phyloP scores from a whole-genome alignment of 2,797 vertebrate species.

The Halcyon badia region DNA sequence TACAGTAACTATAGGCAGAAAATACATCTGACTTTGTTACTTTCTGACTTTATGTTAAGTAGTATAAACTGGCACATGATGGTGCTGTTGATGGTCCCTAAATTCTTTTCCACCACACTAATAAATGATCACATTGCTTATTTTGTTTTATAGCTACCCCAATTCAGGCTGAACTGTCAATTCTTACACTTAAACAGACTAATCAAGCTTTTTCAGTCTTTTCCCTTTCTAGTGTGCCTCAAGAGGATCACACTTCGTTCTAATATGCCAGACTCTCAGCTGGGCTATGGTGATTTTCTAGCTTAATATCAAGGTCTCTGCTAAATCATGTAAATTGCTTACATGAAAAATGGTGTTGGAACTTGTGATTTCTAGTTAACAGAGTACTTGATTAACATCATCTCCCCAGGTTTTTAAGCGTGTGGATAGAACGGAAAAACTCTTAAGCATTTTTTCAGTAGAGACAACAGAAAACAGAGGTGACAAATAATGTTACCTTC shows the following conservation, averaged over 20 bases:
- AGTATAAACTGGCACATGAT: not conserved
- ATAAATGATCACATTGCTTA: not conserved
- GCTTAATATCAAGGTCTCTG: not conserved
- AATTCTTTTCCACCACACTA: not conserved
- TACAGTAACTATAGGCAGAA: not conserved
- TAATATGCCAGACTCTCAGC: not conserved
- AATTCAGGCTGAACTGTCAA: not conserved
- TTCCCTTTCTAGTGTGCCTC: not conserved
- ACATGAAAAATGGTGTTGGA: not conserved
- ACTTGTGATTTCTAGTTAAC: not conserved
- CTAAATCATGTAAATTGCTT: not conserved
- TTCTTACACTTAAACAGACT: not conserved
- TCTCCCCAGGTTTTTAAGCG: not conserved
- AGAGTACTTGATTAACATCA: not conserved
- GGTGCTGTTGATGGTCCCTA: not conserved
- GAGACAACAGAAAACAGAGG: not conserved
- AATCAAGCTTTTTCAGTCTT: not conserved
- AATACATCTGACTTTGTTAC: not conserved
- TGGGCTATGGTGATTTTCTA: not conserved
- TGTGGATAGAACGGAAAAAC: not conserved
- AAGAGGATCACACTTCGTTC: not conserved
- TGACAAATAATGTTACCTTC: not conserved
- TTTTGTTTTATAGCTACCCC: not conserved
- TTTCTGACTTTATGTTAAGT: not conserved
- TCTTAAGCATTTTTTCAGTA: not conserved